A percentile compares a stretch with the other conserved stretches of the same genome.
These are phyloP conservation scores for Platycheirus rosarum DNA, from an alignment of 2,888 invertebrate species.

Conservation along the genomic window DNA sequence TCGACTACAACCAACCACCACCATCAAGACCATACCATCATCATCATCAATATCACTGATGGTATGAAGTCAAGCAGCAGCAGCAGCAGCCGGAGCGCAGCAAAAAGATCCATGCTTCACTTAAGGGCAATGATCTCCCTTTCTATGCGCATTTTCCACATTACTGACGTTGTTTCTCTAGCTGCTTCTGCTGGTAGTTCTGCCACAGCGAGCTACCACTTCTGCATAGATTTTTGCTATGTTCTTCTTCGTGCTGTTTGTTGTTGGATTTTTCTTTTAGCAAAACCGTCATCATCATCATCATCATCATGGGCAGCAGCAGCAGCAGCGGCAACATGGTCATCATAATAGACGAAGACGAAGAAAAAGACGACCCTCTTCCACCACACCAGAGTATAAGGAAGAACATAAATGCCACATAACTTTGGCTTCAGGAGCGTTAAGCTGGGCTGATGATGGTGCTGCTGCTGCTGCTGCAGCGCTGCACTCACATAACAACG, in stretches of 20 bases:
- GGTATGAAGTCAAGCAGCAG: conserved; percentile 7
- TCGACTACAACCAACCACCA: conserved; percentile 31
- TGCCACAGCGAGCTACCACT: conserved; percentile 14
- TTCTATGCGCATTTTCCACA: conserved; percentile 73
- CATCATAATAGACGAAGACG: conserved; percentile 31
- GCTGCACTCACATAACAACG: conserved; percentile 25
- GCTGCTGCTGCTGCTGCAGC: conserved; percentile 14
- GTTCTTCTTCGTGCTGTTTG: conserved; percentile 48
- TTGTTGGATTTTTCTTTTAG: conserved; percentile 25
- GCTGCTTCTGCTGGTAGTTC: conserved; percentile 27
- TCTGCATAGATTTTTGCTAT: conserved; percentile 40
- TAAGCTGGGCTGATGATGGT: conserved; percentile 25
- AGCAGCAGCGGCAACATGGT: conserved; percentile 28
- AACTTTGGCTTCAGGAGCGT: conserved; percentile 36
- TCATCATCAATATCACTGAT: conserved; percentile 23
- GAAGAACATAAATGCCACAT: conserved; percentile 56
- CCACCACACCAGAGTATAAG: conserved; percentile 14
- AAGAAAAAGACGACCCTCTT: conserved; percentile 16
- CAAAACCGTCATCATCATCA: conserved; percentile 45
- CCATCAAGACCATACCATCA: conserved; percentile 33
- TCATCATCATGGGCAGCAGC: background rate
- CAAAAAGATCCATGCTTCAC: conserved; percentile 61
- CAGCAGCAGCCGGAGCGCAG: conserved; percentile 33
- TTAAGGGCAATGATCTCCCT: conserved; percentile 74
- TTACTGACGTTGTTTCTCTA: conserved; percentile 62